Percentiles rank a stretch among this genome's conserved stretches.
Evolutionary conservation across 2,113 vertebrate genomes (phyloP).

Genomic region (Pomatorhinus ruficollis): DNA sequence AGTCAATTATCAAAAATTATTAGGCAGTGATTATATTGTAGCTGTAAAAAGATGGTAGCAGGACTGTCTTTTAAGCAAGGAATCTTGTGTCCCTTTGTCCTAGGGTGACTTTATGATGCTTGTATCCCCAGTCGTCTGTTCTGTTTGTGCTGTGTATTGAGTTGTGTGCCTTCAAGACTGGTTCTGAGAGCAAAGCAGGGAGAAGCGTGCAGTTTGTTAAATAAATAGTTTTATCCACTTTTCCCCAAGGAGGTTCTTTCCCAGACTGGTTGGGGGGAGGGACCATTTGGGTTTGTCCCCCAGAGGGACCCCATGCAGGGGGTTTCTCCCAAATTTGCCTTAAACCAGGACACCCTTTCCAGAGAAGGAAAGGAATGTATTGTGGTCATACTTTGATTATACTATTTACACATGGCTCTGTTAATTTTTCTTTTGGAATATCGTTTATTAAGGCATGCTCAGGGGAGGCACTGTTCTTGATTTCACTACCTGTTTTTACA

Average conservation of each 20-base stretch:
- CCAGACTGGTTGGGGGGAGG: no score
- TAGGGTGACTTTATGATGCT: no score
- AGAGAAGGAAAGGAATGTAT: background rate
- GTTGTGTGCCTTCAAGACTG: no score
- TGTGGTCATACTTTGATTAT: background rate
- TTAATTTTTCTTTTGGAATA: background rate
- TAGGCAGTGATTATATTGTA: background rate
- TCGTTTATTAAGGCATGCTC: background rate
- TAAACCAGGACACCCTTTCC: background rate
- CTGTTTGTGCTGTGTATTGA: no score
- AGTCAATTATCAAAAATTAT: background rate
- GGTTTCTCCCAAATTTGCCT: no score
- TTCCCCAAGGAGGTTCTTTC: no score
- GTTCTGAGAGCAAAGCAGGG: no score
- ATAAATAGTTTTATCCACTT: no score
- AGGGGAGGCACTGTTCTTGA: background rate
- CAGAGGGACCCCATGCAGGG: no score
- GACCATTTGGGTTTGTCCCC: no score
- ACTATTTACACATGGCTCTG: background rate
- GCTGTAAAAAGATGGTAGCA: background rate
- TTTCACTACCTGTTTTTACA: background rate
- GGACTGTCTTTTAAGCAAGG: background rate
- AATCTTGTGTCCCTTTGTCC: rapidly evolving
- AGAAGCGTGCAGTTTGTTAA: no score
- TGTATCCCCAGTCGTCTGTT: no score